Evolutionary conservation across 2,797 vertebrate genomes (phyloP).

Genomic region (Pogoniulus pusillus): DNA sequence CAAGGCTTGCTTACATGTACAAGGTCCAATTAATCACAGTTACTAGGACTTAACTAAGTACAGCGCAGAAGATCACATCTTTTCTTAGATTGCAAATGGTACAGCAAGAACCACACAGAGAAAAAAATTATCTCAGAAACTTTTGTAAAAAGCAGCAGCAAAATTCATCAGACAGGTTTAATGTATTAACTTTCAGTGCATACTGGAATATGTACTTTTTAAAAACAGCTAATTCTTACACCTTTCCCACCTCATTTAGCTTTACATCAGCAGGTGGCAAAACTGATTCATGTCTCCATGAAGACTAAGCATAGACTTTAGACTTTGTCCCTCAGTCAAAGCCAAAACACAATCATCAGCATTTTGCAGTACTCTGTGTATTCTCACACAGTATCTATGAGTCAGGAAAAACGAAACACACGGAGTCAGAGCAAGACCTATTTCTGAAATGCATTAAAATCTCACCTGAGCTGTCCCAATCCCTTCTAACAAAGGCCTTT

Average conservation of each 20-base stretch:
- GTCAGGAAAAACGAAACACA: constrained; percentile 25
- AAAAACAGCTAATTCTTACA: background rate
- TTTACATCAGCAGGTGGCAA: constrained; percentile 58
- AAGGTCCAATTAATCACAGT: background rate
- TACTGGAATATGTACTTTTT: background rate
- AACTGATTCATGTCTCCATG: background rate
- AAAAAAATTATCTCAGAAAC: background rate
- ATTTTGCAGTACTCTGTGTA: background rate
- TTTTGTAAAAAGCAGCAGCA: background rate
- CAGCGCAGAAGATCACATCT: background rate
- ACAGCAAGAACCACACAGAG: background rate
- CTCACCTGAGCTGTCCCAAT: constrained; percentile 88
- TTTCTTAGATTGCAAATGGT: background rate
- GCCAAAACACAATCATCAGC: background rate
- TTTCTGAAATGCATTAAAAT: background rate
- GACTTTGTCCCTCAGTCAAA: background rate
- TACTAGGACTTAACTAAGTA: background rate
- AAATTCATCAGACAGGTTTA: background rate
- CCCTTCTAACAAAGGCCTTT: constrained; percentile 96
- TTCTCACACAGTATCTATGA: background rate
- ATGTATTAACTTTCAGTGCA: background rate
- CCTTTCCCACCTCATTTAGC: background rate
- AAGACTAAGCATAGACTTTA: background rate
- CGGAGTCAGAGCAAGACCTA: background rate
- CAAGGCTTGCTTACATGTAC: background rate